Percentiles rank a stretch among this genome's conserved stretches.
phyloP scores from a whole-genome alignment of 2,888 invertebrate genomes.

The Sycophila texana region DNA sequence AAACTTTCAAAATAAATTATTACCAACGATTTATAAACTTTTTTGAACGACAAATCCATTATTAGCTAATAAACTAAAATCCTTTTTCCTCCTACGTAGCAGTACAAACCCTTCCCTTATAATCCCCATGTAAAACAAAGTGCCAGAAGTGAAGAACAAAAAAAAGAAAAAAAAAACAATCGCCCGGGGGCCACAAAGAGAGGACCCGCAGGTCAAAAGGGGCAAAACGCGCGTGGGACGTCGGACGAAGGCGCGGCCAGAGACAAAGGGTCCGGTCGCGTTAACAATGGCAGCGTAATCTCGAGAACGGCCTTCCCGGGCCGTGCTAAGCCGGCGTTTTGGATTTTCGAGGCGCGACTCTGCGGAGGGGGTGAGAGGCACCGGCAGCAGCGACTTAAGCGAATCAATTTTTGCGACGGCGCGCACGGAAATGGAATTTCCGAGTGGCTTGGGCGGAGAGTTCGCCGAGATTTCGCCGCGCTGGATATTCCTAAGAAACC shows the following conservation, averaged over 20 bases:
- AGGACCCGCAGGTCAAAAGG: constrained; percentile 51
- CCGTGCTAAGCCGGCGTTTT: constrained; percentile 60
- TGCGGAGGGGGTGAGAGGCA: constrained; percentile 58
- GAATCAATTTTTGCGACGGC: constrained; percentile 71
- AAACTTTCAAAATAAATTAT: too few species aligned
- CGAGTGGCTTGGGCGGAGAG: constrained; percentile 20
- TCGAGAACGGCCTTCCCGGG: constrained; percentile 66
- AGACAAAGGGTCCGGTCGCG: constrained; percentile 71
- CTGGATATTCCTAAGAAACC: constrained; percentile 53
- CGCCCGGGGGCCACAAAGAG: constrained; percentile 65
- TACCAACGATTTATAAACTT: too few species aligned
- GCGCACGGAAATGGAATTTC: constrained; percentile 66
- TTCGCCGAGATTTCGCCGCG: constrained; percentile 31
- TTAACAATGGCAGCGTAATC: constrained; percentile 74
- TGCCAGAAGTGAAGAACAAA: too few species aligned
- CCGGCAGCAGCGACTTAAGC: constrained; percentile 66
- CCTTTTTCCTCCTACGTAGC: too few species aligned
- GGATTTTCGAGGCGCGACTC: constrained; percentile 55
- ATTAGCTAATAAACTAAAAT: too few species aligned
- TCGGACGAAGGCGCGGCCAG: constrained; percentile 47
- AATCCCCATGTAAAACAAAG: too few species aligned
- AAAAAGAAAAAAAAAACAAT: too few species aligned
- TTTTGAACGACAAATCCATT: too few species aligned
- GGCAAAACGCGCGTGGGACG: background rate
- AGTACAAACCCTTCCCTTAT: too few species aligned